Base-by-base conservation (phyloP, 2,113 vertebrate genomes). In the Sinocyclocheilus anshuiensis region DNA sequence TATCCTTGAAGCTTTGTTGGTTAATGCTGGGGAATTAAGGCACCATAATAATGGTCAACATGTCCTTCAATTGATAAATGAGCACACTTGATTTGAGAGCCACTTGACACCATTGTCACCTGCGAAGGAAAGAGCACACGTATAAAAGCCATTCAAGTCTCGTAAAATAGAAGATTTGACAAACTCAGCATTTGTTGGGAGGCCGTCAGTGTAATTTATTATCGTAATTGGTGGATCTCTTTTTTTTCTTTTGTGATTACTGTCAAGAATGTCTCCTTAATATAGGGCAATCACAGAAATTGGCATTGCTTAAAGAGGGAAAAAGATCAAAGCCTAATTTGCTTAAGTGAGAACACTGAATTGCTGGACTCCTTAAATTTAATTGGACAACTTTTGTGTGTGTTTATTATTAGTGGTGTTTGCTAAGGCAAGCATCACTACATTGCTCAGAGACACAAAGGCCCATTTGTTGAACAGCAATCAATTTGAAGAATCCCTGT, bases 81-180 rank as follows among this genome's bases (percentile, higher is more conserved):
- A 50, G 42, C 59, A 55, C 26, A 33, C 45, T 83, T 83, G 65
- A 83, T 83, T 53, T 71, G 63, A 83, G n/a, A 86, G 77, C 18
- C 75, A 55, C 53, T 71, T 86, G 92, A 92, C 93, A 88, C 93
- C 92, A 89, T 86, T 93, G 85, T 92, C 93, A 94, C 92, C 93
- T 93, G 94, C 89, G 91, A 95, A 81, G 50, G 81, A 91, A 12
- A 89, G 92, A 91, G 89, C 94, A 92, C 87, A 88, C 88, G 87
- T 95, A 94, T 93, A 90, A 94, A 94, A 95, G 94, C 95, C 94
- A 93, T 94, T 77, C 93, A 81, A 91, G 94, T 93, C 84, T 93
- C 87, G 91, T 94, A 83, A 84, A 87, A 84, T 61, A 77, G 83
- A 84, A 76, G 77, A 85, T 87, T 84, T 84, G 83, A 86, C 79